Conservation (phyloP, 2,113 vertebrate genomes). For the Channa argus region DNA sequence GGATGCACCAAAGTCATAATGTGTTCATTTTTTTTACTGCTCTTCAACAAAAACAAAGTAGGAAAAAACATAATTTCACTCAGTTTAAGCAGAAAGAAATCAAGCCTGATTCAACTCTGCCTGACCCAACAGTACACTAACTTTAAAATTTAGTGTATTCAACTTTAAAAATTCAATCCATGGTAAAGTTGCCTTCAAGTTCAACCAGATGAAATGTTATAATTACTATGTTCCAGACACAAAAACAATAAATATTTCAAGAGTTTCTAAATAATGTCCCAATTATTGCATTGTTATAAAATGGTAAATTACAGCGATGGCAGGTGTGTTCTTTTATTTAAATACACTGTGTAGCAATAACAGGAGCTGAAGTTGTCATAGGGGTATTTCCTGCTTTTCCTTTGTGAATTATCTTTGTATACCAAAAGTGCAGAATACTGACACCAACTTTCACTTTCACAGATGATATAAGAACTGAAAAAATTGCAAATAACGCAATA, state of each 20-base stretch:
- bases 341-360: no score
- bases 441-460: no score
- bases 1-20: not conserved
- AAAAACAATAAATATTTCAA: slow-evolving; percentile 1
- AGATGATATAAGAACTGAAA: no score
- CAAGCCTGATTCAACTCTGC: not conserved
- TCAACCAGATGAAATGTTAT: slow-evolving; percentile 2
- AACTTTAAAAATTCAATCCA: not conserved
- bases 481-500: no score
- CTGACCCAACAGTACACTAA: not conserved
- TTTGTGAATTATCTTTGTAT: no score
- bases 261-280: not conserved
- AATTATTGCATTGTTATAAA: not conserved
- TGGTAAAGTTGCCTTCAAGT: slow-evolving; percentile 3
- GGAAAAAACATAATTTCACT: not conserved
- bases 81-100: not conserved
- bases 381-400: no score
- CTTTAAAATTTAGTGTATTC: not conserved
- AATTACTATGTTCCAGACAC: not conserved
- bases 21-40: no score
- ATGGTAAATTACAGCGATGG: not conserved
- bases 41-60: slow-evolving; percentile 10
- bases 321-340: no score
- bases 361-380: no score
- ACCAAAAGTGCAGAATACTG: no score